Evolutionary conservation across 2,888 invertebrate species (phyloP).

Genomic region (Lepidonotus clava): DNA sequence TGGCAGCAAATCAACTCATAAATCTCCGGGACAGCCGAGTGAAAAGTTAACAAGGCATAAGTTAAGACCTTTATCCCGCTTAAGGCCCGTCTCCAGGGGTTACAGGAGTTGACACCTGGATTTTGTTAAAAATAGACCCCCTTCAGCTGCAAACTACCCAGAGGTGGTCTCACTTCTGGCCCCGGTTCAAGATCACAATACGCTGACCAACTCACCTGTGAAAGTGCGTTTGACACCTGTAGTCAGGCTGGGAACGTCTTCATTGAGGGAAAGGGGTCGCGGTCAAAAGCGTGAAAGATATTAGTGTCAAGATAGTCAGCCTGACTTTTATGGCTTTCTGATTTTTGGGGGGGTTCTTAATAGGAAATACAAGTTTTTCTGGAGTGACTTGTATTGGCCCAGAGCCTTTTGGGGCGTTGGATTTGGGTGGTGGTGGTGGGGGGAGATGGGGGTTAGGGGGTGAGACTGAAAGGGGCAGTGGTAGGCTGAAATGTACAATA

Average conservation of each 20-base stretch:
- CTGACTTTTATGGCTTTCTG: constrained; percentile 43
- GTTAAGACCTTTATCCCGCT: not conserved
- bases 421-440: not conserved
- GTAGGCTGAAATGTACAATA: constrained; percentile 20
- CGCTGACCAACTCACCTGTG: not conserved
- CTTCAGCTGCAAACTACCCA: not conserved
- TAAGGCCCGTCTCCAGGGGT: not conserved
- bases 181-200: not conserved
- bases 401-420: not conserved
- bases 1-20: no score
- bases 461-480: not conserved
- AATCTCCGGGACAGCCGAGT: no score
- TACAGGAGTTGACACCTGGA: not conserved
- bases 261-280: not conserved
- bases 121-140: not conserved
- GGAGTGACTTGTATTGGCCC: not conserved
- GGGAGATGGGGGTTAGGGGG: not conserved
- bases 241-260: not conserved
- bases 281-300: not conserved
- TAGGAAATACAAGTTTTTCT: constrained; percentile 32
- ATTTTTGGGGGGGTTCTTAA: not conserved
- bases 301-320: constrained; percentile 20
- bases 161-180: not conserved
- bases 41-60: not conserved
- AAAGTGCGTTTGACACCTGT: constrained; percentile 23